phyloP scores from a whole-genome alignment of 2,113 vertebrate genomes.

The Gallinago undulata region DNA sequence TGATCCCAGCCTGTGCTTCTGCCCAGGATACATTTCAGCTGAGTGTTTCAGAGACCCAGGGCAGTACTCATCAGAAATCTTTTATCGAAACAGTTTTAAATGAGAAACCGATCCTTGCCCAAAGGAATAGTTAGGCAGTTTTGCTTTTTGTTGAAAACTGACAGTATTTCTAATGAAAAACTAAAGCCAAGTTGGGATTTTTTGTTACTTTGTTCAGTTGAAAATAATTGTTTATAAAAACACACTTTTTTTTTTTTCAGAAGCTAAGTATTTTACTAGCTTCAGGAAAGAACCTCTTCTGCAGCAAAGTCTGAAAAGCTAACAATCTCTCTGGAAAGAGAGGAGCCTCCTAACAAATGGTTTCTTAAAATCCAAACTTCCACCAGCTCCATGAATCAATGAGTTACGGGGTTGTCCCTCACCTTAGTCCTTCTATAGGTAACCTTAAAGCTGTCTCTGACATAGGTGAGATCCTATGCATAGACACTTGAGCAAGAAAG shows the following conservation, averaged over 20 bases:
- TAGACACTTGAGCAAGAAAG: neutral
- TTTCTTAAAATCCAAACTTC: neutral
- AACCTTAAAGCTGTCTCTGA: neutral
- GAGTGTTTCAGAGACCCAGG: neutral
- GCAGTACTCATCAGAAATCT: neutral
- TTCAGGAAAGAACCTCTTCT: neutral
- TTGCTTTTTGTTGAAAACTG: neutral
- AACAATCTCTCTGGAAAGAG: neutral
- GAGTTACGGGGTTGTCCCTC: neutral
- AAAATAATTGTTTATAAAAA: neutral
- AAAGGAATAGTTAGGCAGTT: neutral
- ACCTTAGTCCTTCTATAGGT: neutral
- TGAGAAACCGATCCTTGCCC: neutral
- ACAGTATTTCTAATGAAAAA: neutral
- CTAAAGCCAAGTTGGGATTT: neutral
- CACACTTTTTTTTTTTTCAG: neutral
- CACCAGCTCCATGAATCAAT: neutral
- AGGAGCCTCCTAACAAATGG: neutral
- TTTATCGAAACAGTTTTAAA: neutral
- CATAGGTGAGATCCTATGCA: neutral
- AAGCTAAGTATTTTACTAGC: neutral
- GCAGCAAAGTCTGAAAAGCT: neutral
- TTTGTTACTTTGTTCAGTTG: neutral
- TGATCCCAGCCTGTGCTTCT: neutral
- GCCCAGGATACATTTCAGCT: neutral